Evolutionary conservation across 2,113 vertebrate genomes (phyloP).

Genomic region (Prionailurus viverrinus): DNA sequence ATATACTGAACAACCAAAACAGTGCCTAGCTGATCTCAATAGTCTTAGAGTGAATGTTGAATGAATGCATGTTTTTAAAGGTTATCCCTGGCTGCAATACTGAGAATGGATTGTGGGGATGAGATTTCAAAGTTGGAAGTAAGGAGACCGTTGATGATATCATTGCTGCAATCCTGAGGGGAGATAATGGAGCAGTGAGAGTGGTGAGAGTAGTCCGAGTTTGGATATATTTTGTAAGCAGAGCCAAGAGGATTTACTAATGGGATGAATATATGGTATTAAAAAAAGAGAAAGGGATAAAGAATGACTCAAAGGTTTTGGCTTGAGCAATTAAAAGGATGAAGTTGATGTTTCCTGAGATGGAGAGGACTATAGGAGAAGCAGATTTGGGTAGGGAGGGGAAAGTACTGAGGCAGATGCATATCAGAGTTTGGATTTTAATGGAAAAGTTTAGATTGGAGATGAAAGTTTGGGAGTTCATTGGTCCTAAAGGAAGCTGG

Average conservation of each 20-base stretch:
- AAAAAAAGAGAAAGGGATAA: not conserved
- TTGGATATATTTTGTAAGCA: not conserved
- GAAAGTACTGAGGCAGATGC: not conserved
- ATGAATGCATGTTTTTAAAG: not conserved
- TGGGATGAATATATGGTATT: not conserved
- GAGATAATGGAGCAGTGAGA: not conserved
- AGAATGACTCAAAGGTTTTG: not conserved
- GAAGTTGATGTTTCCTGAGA: not conserved
- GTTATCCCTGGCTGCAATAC: not conserved
- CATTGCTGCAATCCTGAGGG: not conserved
- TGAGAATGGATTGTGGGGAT: not conserved
- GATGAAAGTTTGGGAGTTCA: not conserved
- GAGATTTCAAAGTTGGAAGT: not conserved
- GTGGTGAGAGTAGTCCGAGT: not conserved
- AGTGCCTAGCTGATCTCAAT: not conserved
- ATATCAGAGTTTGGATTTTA: constrained; percentile 9
- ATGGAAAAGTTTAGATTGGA: not conserved
- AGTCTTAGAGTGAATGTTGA: not conserved
- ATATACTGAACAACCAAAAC: not conserved
- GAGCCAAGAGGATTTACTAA: not conserved
- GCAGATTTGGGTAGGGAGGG: not conserved
- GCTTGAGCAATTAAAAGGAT: not conserved
- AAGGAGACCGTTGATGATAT: not conserved
- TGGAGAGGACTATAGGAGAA: not conserved
- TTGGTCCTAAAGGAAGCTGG: not conserved